Percentiles rank a stretch among this genome's conserved stretches.
Evolutionary conservation across 2,113 vertebrate species (phyloP).

Genomic region (Zapus hudsonius): DNA sequence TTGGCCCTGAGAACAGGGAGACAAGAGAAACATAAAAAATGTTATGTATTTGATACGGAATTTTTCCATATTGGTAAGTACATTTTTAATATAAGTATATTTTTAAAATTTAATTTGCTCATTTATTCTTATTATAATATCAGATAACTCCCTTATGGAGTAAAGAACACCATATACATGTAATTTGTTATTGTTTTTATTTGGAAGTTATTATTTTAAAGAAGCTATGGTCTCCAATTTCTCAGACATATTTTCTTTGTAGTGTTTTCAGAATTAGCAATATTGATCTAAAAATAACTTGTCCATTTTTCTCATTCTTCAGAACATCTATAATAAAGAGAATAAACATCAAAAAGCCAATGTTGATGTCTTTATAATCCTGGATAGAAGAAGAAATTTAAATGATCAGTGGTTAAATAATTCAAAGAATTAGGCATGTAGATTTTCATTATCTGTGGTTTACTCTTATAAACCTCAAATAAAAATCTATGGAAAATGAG

Average conservation of each 20-base stretch:
- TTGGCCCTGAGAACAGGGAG: neutral
- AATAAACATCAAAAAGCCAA: neutral
- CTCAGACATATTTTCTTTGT: neutral
- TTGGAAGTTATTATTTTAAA: neutral
- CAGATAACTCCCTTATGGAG: neutral
- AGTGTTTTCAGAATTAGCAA: neutral
- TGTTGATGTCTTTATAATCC: neutral
- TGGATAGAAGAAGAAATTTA: neutral
- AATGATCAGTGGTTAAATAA: neutral
- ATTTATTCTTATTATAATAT: neutral
- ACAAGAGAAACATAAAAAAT: neutral
- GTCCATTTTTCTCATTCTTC: neutral
- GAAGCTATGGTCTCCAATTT: neutral
- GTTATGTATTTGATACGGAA: neutral
- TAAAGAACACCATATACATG: no score
- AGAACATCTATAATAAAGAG: neutral
- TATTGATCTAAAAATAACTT: neutral
- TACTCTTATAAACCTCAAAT: neutral
- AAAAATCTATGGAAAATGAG: neutral
- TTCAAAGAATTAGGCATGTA: neutral
- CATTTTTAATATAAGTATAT: conserved; percentile 15
- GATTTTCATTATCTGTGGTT: conserved; percentile 17
- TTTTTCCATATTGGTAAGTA: neutral
- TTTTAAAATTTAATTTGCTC: neutral
- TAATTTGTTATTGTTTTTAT: no score